Evolutionary conservation across 2,113 vertebrate species (phyloP).

Genomic region (Phoxinus phoxinus): DNA sequence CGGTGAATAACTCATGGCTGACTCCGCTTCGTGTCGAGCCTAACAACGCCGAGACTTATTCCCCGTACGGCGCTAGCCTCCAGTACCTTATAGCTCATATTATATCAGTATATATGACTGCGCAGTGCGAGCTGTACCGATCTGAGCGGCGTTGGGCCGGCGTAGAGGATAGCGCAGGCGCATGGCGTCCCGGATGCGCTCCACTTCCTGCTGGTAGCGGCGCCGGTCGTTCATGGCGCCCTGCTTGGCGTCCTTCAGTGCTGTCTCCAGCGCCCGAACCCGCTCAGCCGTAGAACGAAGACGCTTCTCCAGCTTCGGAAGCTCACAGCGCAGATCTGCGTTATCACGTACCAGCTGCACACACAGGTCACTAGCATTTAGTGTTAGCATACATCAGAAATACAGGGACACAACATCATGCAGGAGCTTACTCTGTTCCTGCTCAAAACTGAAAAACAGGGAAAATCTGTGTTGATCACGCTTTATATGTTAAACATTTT

Average conservation of each 20-base stretch:
- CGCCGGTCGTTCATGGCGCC: conserved; percentile 89
- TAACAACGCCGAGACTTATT: too few relatives aligned
- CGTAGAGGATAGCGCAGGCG: conserved; percentile 78
- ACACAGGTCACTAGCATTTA: background rate
- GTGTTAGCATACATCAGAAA: background rate
- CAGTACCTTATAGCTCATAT: too few relatives aligned
- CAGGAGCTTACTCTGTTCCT: background rate
- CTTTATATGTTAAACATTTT: too few relatives aligned
- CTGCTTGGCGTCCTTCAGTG: conserved; percentile 91
- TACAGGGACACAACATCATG: background rate
- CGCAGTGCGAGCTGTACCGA: conserved; percentile 63
- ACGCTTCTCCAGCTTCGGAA: conserved; percentile 95
- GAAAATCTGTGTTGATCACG: background rate
- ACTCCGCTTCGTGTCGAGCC: too few relatives aligned
- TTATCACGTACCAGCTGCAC: conserved; percentile 93
- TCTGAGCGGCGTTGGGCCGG: conserved; percentile 84
- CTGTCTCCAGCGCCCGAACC: conserved; percentile 94
- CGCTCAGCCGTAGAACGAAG: conserved; percentile 96
- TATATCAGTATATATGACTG: accelerated
- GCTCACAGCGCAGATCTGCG: conserved; percentile 96
- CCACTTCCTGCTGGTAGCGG: conserved; percentile 90
- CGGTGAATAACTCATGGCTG: too few relatives aligned
- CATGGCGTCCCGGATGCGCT: conserved; percentile 89
- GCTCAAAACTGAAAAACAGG: too few relatives aligned
- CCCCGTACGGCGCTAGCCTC: too few relatives aligned